A percentile compares a stretch with the other conserved stretches of the same genome.
phyloP scores from a whole-genome alignment of 2,888 invertebrate species.

The Sinohyriopsis cumingii region DNA sequence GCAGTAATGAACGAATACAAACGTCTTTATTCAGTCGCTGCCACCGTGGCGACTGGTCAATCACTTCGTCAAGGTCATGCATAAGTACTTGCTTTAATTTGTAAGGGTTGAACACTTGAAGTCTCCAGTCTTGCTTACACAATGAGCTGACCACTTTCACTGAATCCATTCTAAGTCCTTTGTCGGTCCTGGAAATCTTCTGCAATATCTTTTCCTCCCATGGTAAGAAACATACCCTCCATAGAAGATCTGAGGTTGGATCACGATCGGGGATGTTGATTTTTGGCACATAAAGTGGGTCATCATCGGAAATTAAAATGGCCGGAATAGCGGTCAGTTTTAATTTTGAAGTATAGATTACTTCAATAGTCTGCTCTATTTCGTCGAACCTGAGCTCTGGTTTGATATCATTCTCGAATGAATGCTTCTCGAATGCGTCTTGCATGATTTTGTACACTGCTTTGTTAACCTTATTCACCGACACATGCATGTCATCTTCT shows the following conservation, averaged over 20 bases:
- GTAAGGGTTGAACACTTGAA: conserved; percentile 43
- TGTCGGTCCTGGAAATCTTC: conserved; percentile 33
- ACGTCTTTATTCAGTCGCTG: conserved; percentile 53
- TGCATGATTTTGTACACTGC: conserved; percentile 45
- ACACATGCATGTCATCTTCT: conserved; percentile 51
- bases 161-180: conserved; percentile 34
- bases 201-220: conserved; percentile 30
- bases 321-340: conserved; percentile 30
- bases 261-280: conserved; percentile 34
- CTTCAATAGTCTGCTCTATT: conserved; percentile 30
- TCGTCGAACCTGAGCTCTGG: conserved; percentile 36
- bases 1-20: conserved; percentile 52
- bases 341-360: conserved; percentile 32
- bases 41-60: conserved; percentile 63
- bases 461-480: conserved; percentile 49
- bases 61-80: conserved; percentile 58
- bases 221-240: conserved; percentile 25
- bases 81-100: conserved; percentile 62
- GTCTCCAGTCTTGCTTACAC: conserved; percentile 38
- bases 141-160: conserved; percentile 31
- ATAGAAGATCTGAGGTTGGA: conserved; percentile 34
- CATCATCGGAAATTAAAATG: conserved; percentile 28
- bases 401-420: conserved; percentile 27
- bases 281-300: conserved; percentile 30
- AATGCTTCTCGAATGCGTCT: conserved; percentile 36